Evolutionary conservation across 2,888 invertebrate species (phyloP), one percentile per base, ranked within the genome.

Genomic region (Eupeodes latifasciatus): DNA sequence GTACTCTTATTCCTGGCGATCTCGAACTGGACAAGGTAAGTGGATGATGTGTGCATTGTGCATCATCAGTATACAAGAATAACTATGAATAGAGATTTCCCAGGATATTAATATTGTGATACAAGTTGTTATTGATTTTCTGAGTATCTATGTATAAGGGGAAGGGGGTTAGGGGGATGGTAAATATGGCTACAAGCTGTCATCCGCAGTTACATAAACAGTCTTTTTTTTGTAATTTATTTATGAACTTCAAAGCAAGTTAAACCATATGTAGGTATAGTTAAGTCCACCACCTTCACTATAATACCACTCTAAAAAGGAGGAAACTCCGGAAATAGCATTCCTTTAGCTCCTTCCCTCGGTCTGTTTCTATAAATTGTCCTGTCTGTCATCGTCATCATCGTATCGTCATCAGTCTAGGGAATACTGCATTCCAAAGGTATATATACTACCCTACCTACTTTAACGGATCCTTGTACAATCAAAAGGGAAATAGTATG

Each of bases 1-100:
- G 98, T 53, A 98, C 98, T 5, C 92, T 95, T 85, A 97, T 98
- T 90, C 98, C 98, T 10, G 98, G 97, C 49, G 96, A 96, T 74
- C 94, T 98, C 49, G 96, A 97, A 81, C 96, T 96, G 16, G 96
- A 97, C 93, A 96, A 98, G 91, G 98, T 98, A 94, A 94, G 94
- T 92, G 59, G 10, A 55, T 44, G 53, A 27, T 53, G 19, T 44
- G 19, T 12, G 34, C 40, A 47, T 9, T 10, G 16, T 27, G 16
- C 7, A n/a, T 11, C 11, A 0, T 36, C 27, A 27, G 27, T 27
- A 27, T 27, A 27, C 27, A 3, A 27, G 12, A 2, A 19, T 36
- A 7, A 3, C 6, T 19, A 16, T 27, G 53, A 36, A 53, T 12
- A 62, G 3, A 62, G 49, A 49, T 53, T 62, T 51, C 62, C 57